Percentiles rank a stretch among this genome's conserved stretches.
phyloP scores from a whole-genome alignment of 1,140 invertebrate species.

The Aphelinus atriplicis region DNA sequence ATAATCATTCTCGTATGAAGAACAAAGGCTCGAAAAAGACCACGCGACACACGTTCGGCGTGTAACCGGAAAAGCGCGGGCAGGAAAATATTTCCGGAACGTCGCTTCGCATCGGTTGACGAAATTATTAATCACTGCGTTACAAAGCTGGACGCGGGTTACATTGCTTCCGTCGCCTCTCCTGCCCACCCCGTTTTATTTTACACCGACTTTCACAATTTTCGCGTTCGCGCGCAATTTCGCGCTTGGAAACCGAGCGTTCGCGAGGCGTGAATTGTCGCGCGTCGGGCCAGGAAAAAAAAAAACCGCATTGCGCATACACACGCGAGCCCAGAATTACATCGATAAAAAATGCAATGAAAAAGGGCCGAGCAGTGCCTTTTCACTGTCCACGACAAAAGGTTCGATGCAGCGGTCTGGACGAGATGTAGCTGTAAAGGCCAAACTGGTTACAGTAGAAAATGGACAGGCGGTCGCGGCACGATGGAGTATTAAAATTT shows the following conservation, averaged over 20 bases:
- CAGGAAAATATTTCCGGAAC: conserved; percentile 21
- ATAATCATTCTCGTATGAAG: too few relatives aligned
- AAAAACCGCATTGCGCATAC: conserved; percentile 1
- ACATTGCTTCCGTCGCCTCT: conserved; percentile 1
- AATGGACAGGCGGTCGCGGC: conserved; percentile 22
- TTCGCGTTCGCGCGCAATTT: conserved; percentile 42
- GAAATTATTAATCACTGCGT: conserved; percentile 53
- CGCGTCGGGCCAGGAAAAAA: not conserved
- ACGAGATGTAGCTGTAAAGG: conserved; percentile 27
- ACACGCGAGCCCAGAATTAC: conserved; percentile 27
- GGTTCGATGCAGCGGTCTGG: conserved; percentile 30
- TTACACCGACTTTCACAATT: conserved; percentile 37
- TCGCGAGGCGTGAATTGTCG: conserved; percentile 51
- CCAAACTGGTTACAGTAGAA: conserved; percentile 21
- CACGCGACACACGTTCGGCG: too few relatives aligned
- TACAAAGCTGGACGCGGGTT: conserved; percentile 33
- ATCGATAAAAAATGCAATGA: conserved; percentile 44
- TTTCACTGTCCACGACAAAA: conserved; percentile 35
- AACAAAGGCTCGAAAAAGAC: too few relatives aligned
- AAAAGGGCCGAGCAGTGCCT: conserved; percentile 21
- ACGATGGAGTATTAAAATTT: conserved; percentile 39
- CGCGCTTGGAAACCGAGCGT: conserved; percentile 34
- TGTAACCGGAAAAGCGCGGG: not conserved
- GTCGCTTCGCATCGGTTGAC: not conserved
- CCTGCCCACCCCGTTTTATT: conserved; percentile 22